Evolutionary conservation across 2,888 invertebrate genomes (phyloP), one percentile per base, ranked within the genome.

Genomic region (Stenodema calcarata): DNA sequence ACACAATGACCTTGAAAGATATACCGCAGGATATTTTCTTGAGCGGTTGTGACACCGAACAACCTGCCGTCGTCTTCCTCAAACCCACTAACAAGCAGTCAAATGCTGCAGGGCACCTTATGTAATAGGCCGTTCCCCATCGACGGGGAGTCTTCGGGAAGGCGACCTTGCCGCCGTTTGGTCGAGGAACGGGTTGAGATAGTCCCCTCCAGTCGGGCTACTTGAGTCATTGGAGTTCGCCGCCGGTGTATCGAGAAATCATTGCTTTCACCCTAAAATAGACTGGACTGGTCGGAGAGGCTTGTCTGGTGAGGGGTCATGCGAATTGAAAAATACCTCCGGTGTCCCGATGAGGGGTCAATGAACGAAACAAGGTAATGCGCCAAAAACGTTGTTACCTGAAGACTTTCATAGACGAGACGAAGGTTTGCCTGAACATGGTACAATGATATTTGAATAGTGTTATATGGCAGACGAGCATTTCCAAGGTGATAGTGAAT

Each of bases 261-360:
- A 62, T 62, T 62, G 62, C 62, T 62, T 62, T 62, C 62, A 62
- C 62, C 62, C 62, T 62, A 62, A 62, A 62, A 62, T 62, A 62
- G 62, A 62, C 62, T 12, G 62, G 62, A 62, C 23, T 62, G 23
- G 62, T n/a, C 54, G 54, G n/a, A 18, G 54, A 54, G 54, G 54
- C 54, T 54, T 18, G 54, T 35, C 7, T 35, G 35, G 35, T 7
- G 35, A 35, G 35, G 35, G 35, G 2, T 35, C 35, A 7, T 35
- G 35, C 35, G 35, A 7, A 4, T 2, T 35, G 35, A 35, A 35
- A 35, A 35, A 35, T 35, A 35, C 35, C 35, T 35, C 7, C 35
- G 35, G 35, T 35, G 2, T 35, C 7, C 7, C 35, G 7, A 7
- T 35, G 35, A 7, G 7, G 35, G 35, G 35, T 35, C 35, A 35